Conservation (phyloP, 2,888 invertebrate species). For the Tinea trinotella region DNA sequence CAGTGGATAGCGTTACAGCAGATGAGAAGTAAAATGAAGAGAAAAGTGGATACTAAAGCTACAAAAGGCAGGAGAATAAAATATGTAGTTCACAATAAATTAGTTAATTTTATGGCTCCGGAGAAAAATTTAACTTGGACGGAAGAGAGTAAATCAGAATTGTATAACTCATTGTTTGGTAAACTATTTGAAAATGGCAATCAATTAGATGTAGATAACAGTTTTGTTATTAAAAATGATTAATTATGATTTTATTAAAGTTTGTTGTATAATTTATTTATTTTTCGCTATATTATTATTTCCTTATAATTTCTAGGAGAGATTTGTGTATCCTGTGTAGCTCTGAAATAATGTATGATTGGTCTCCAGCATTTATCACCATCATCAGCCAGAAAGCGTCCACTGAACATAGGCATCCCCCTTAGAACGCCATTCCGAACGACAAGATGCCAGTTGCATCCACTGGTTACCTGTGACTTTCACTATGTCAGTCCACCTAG, state of each 20-base stretch:
- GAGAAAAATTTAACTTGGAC: constrained; percentile 78
- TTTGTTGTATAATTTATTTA: too few relatives aligned
- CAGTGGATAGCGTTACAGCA: constrained; percentile 95
- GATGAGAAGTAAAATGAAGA: constrained; percentile 91
- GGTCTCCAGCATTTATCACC: too few relatives aligned
- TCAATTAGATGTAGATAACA: constrained; percentile 39
- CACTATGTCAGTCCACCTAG: too few relatives aligned
- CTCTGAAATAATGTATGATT: too few relatives aligned
- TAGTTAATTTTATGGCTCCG: constrained; percentile 94
- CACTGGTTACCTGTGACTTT: too few relatives aligned
- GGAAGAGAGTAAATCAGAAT: constrained; percentile 84
- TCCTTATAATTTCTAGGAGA: too few relatives aligned
- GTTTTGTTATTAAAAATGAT: constrained; percentile 26
- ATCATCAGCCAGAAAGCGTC: too few relatives aligned
- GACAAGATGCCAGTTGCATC: too few relatives aligned
- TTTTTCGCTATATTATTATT: too few relatives aligned
- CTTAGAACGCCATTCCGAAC: too few relatives aligned
- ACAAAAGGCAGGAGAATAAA: constrained; percentile 94
- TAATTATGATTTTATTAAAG: background rate
- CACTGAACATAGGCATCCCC: too few relatives aligned
- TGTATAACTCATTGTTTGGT: constrained; percentile 88
- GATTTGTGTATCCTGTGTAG: too few relatives aligned
- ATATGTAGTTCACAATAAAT: constrained; percentile 86
- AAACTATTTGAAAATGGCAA: constrained; percentile 67
- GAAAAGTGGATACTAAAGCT: constrained; percentile 92